Conservation (phyloP, 2,113 vertebrate genomes). For the Heteronetta atricapilla region DNA sequence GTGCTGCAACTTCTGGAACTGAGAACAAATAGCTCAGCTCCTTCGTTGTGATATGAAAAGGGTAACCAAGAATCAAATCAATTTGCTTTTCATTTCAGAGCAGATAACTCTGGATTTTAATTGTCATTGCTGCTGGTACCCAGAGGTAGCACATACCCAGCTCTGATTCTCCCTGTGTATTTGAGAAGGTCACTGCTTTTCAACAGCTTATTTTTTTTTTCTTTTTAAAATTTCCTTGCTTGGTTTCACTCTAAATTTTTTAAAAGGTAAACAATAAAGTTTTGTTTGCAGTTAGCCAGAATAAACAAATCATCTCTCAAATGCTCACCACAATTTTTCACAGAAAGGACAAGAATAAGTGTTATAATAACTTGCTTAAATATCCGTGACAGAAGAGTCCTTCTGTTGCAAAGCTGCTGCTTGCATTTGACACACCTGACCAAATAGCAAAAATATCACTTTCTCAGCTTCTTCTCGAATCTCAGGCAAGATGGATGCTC, state of each 20-base stretch:
- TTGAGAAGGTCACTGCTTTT: not conserved
- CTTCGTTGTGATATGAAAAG: not conserved
- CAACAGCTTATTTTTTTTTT: not conserved
- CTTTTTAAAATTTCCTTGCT: not conserved
- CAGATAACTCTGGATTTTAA: not conserved
- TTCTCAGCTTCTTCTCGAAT: not conserved
- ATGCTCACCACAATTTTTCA: not conserved
- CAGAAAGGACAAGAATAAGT: slow-evolving; percentile 4
- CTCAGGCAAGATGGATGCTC: not conserved
- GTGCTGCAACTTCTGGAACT: not conserved
- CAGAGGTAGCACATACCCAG: not conserved
- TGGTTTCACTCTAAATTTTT: not conserved
- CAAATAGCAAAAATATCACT: not conserved
- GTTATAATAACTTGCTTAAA: slow-evolving; percentile 50
- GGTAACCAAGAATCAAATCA: not conserved
- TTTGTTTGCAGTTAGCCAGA: slow-evolving; percentile 1
- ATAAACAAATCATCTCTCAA: slow-evolving; percentile 6
- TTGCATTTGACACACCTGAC: not conserved
- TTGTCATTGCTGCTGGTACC: not conserved
- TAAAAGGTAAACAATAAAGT: not conserved
- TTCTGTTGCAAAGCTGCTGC: not conserved
- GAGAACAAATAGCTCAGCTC: not conserved
- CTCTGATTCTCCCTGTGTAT: not conserved
- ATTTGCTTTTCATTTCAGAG: not conserved
- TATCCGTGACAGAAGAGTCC: not conserved